Conservation (phyloP, 2,113 vertebrate species). For the Hypomesus transpacificus region DNA sequence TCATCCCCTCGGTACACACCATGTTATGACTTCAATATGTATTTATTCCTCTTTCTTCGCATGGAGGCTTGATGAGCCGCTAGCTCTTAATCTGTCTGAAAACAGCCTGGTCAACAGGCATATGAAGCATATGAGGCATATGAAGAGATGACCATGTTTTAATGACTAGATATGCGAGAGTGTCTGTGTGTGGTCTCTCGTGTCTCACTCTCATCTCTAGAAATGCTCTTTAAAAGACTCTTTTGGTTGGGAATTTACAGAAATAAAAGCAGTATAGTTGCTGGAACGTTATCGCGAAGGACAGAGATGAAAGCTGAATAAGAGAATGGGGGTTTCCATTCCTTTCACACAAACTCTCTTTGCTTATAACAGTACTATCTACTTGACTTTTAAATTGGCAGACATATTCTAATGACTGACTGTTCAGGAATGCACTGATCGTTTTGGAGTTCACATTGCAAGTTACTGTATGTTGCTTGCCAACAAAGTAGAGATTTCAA, state of each 20-base stretch:
- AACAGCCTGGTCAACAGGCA: constrained; percentile 13
- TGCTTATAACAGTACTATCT: neutral
- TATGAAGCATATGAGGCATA: constrained; percentile 18
- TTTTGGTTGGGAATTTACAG: too few relatives aligned
- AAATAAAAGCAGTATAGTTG: too few relatives aligned
- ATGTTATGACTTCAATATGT: constrained; percentile 56
- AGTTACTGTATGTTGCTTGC: neutral
- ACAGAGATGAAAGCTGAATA: constrained; percentile 18
- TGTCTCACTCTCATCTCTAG: neutral
- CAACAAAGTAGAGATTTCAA: too few relatives aligned
- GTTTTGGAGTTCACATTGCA: neutral
- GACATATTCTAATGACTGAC: neutral
- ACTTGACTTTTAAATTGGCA: neutral
- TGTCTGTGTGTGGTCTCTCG: neutral
- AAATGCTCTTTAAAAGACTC: too few relatives aligned
- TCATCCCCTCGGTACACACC: constrained; percentile 40
- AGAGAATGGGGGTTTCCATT: neutral
- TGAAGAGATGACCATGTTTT: constrained; percentile 30
- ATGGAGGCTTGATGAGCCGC: constrained; percentile 40
- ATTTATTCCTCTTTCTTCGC: constrained; percentile 56
- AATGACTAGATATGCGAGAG: neutral
- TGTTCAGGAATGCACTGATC: neutral
- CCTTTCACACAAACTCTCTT: neutral
- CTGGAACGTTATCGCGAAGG: neutral
- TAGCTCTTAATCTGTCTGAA: constrained; percentile 40